A percentile compares a stretch with the other conserved stretches of the same genome.
phyloP scores from a whole-genome alignment of 1,140 invertebrate species.

The Eurytemora carolleeae region DNA sequence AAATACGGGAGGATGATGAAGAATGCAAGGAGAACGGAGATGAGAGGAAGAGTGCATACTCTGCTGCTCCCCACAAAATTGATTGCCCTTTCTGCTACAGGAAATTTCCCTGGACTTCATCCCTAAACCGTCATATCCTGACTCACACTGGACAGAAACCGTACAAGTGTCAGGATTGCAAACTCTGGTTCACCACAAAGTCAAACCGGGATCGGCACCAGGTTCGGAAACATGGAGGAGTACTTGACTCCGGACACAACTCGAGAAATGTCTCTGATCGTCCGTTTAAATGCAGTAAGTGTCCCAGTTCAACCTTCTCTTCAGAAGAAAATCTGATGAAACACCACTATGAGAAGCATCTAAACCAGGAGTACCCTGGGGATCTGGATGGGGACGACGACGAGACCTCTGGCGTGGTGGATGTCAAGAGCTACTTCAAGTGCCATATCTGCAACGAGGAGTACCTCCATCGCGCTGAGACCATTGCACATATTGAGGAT shows the following conservation, averaged over 20 bases:
- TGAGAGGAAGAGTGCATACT: slow-evolving; percentile 76
- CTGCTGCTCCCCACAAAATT: slow-evolving; percentile 70
- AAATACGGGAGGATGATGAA: slow-evolving; percentile 8
- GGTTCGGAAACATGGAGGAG: slow-evolving; percentile 57
- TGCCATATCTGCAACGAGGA: neutral
- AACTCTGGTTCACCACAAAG: slow-evolving; percentile 82
- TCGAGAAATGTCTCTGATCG: slow-evolving; percentile 52
- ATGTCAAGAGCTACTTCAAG: neutral
- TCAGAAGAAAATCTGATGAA: slow-evolving; percentile 55
- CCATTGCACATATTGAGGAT: neutral
- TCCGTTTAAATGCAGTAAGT: slow-evolving; percentile 60
- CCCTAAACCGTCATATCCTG: slow-evolving; percentile 67
- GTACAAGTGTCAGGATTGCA: slow-evolving; percentile 76
- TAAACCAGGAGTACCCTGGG: slow-evolving; percentile 26
- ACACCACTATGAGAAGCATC: slow-evolving; percentile 48
- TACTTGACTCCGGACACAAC: slow-evolving; percentile 22
- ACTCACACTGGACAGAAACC: slow-evolving; percentile 92
- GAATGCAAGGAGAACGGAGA: neutral
- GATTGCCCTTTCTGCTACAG: slow-evolving; percentile 71
- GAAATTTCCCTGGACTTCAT: slow-evolving; percentile 89
- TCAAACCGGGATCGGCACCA: slow-evolving; percentile 89
- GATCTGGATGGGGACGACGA: slow-evolving; percentile 21
- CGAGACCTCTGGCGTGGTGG: neutral
- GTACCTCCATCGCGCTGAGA: neutral
- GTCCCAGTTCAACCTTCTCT: slow-evolving; percentile 63